phyloP scores from a whole-genome alignment of 2,797 vertebrate genomes.

The Acanthis flammea region DNA sequence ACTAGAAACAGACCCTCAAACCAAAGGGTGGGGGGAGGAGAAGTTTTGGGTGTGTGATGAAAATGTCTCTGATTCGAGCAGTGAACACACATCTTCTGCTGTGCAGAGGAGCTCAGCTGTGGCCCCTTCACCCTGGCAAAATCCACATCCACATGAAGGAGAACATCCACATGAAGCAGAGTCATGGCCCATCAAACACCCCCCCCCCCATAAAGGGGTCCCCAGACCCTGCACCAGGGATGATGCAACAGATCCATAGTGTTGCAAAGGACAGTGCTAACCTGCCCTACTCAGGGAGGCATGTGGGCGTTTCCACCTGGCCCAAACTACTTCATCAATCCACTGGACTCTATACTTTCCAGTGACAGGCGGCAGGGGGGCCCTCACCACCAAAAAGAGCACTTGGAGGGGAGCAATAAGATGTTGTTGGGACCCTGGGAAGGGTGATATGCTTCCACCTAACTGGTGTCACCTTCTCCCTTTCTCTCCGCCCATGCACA shows the following conservation, averaged over 20 bases:
- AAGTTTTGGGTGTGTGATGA: not conserved
- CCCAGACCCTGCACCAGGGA: not conserved
- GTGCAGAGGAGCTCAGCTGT: not conserved
- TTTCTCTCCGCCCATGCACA: not conserved
- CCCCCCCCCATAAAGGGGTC: not conserved
- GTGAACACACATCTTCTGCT: not conserved
- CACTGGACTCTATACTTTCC: not conserved
- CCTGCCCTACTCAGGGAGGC: not conserved
- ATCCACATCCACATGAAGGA: fast-evolving
- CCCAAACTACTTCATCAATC: not conserved
- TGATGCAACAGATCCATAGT: not conserved
- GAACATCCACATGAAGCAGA: not conserved
- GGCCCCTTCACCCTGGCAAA: not conserved
- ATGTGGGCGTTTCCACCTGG: not conserved
- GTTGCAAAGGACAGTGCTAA: not conserved
- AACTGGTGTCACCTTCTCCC: not conserved
- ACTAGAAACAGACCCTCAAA: not conserved
- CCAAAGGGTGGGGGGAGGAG: not conserved
- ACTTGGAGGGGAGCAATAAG: not conserved
- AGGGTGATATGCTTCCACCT: not conserved
- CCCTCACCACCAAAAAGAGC: not conserved
- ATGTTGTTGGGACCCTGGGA: not conserved
- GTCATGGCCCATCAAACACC: not conserved
- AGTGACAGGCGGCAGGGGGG: fast-evolving
- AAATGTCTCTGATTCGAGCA: not conserved